Conservation (phyloP, 2,888 invertebrate genomes). For the Mythimna albipuncta region DNA sequence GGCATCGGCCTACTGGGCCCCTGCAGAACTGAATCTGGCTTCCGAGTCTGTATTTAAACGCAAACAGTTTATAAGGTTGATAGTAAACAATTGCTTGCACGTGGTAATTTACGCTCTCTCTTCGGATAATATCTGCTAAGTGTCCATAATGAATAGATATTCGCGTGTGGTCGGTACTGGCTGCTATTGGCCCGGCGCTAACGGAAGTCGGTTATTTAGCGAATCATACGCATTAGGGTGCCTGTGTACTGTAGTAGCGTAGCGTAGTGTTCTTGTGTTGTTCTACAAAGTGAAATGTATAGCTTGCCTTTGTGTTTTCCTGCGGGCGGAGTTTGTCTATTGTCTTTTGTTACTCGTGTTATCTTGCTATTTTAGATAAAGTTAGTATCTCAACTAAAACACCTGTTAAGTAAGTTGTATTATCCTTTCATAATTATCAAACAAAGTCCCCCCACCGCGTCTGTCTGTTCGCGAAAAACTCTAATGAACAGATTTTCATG, state of each 20-base stretch:
- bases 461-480: background rate
- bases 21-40: conserved; percentile 7
- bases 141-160: conserved; percentile 69
- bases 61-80: conserved; percentile 23
- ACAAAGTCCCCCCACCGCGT: too few relatives aligned
- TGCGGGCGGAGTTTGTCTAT: background rate
- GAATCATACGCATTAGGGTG: conserved; percentile 65
- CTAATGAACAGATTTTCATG: too few relatives aligned
- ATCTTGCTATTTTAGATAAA: conserved; percentile 4
- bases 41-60: conserved; percentile 10
- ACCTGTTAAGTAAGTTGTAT: background rate
- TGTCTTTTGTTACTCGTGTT: conserved; percentile 3
- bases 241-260: conserved; percentile 42
- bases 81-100: conserved; percentile 60
- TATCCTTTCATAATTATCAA: too few relatives aligned
- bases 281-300: conserved; percentile 2
- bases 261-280: conserved; percentile 6
- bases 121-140: conserved; percentile 56
- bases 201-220: conserved; percentile 84
- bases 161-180: conserved; percentile 79
- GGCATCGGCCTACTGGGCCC: too few relatives aligned
- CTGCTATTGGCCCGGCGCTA: conserved; percentile 62
- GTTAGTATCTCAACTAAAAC: background rate
- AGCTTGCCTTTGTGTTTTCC: background rate
- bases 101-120: conserved; percentile 59